Percentiles rank a stretch among this genome's conserved stretches.
Evolutionary conservation across 1,140 invertebrate genomes (phyloP).

Genomic region (Heliconius nattereri): DNA sequence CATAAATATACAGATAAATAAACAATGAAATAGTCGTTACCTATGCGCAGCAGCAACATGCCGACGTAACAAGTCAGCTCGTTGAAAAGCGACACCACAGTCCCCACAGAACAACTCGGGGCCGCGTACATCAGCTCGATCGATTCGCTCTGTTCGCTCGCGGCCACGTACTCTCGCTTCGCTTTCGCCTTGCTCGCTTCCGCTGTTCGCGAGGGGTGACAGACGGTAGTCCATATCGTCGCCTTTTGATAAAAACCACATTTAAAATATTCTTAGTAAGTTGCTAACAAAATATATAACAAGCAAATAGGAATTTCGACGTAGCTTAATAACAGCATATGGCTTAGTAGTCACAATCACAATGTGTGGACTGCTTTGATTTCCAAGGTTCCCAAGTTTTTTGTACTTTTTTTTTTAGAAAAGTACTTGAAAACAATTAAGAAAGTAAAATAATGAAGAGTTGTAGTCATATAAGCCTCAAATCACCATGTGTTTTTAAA

Average conservation of each 20-base stretch:
- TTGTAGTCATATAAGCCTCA: too few species aligned
- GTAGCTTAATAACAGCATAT: too few species aligned
- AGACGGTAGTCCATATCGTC: conserved; percentile 70
- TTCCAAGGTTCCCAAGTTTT: too few species aligned
- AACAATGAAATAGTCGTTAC: conserved; percentile 43
- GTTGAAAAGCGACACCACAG: conserved; percentile 88
- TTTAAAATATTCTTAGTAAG: too few species aligned
- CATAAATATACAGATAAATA: too few species aligned
- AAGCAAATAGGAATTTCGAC: background rate
- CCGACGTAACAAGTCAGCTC: conserved; percentile 86
- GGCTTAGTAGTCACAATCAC: too few species aligned
- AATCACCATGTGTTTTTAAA: too few species aligned
- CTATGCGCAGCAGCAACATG: conserved; percentile 82
- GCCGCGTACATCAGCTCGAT: conserved; percentile 52
- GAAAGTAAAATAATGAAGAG: too few species aligned
- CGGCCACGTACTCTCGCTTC: background rate
- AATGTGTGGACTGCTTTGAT: too few species aligned
- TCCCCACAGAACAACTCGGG: conserved; percentile 87
- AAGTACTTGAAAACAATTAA: too few species aligned
- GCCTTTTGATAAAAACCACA: conserved; percentile 36
- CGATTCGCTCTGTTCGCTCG: conserved; percentile 30
- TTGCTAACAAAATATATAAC: too few species aligned
- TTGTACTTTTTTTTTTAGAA: too few species aligned
- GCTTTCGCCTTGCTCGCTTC: conserved; percentile 39
- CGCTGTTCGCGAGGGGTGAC: conserved; percentile 52